Evolutionary conservation across 2,113 vertebrate genomes (phyloP), one percentile per base, ranked within the genome.

Genomic region (Astatotilapia flaviijosephi): DNA sequence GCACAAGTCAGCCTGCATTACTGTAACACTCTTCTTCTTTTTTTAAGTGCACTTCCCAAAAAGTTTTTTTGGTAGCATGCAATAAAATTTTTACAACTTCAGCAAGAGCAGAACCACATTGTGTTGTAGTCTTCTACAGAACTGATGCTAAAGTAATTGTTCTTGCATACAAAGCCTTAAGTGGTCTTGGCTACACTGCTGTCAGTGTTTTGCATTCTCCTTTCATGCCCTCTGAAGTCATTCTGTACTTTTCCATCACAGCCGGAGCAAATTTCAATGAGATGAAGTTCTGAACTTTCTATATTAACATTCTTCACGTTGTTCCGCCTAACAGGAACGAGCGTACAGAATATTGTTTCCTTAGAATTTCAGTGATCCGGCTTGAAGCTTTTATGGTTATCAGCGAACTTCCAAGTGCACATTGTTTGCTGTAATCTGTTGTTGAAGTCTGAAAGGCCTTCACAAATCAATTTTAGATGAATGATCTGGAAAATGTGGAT

Each of bases 401-500:
- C 54, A 33, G 35, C 40, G 33, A 84, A 58, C 35, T 53, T 42
- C 49, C 14, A 80, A 62, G 42, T 55, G 33, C 80, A 56, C 75
- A 60, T 79, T 80, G 40, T 90, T 84, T 55, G 31, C 58, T 86
- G 37, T 83, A 79, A 88, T 89, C 85, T 83, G 17, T 73, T 56
- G 87, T 68, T 80, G 10, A 68, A 58, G 56, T 87, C 28, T 31
- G 15, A 84, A 73, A 31, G 60, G 26, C 28, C 77, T n/a, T 23
- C 33, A 58, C 68, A 90, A 91, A 86, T 77, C 90, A 85, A 80
- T 35, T 42, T 90, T 80, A 87, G 58, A 88, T 93, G 37, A 82
- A 58, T 73, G 31, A 86, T 86, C 26, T 91, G 82, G 70, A 89
- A 91, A 85, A 84, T 89, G 73, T 51, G 58, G 19, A 17, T 3